A percentile compares a stretch with the other conserved stretches of the same genome.
Evolutionary conservation across 2,113 vertebrate genomes (phyloP).

Genomic region (Nesoenas mayeri): DNA sequence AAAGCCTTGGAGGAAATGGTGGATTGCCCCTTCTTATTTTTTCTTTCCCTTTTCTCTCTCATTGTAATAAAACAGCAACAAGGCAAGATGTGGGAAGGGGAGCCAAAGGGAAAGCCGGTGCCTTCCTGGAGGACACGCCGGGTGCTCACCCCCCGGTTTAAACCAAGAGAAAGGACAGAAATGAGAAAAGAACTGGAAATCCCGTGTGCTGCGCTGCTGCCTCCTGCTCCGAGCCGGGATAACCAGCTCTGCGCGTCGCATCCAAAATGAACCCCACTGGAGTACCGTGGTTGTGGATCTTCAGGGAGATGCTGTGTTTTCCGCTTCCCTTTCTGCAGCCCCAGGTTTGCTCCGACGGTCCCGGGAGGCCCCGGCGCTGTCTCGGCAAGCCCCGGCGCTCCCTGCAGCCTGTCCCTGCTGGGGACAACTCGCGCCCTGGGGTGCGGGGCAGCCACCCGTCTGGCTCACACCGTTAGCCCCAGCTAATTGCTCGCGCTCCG

Average conservation of each 20-base stretch:
- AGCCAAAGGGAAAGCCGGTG: neutral
- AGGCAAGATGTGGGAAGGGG: neutral
- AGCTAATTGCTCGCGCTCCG: neutral
- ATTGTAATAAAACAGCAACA: neutral
- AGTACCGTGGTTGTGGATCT: accelerated
- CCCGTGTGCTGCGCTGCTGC: neutral
- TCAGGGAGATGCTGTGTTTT: neutral
- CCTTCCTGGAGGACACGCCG: neutral
- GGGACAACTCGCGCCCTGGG: neutral
- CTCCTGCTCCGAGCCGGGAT: accelerated
- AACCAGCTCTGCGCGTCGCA: neutral
- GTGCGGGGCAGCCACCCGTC: neutral
- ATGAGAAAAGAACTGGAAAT: neutral
- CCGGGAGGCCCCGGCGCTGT: too few species aligned
- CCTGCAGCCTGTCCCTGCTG: neutral
- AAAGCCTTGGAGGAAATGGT: neutral
- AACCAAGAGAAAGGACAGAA: neutral
- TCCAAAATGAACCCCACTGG: accelerated
- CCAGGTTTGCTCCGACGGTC: accelerated
- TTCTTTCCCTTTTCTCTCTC: neutral
- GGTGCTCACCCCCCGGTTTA: neutral
- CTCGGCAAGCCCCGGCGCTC: neutral
- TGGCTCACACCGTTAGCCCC: accelerated
- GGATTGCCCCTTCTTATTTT: neutral
- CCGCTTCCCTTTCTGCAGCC: neutral